Evolutionary conservation across 2,888 invertebrate genomes (phyloP).

Genomic region (Taenaris catops): DNA sequence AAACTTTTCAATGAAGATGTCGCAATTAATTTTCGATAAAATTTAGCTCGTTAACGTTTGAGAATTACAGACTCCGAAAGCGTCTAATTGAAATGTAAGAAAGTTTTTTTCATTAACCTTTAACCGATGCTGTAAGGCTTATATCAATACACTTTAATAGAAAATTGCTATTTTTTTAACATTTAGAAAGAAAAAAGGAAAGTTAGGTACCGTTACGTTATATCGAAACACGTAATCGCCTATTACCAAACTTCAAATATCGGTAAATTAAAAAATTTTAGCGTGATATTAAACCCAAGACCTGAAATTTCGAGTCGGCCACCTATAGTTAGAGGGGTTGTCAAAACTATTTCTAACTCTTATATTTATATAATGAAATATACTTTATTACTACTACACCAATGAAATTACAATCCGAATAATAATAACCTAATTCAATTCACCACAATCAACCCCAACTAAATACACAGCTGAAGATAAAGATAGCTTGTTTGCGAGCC

Average conservation of each 20-base stretch:
- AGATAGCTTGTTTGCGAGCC: constrained; percentile 13
- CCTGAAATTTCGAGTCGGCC: too few species aligned
- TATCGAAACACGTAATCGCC: too few species aligned
- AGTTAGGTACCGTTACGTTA: too few species aligned
- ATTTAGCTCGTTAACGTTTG: constrained; percentile 74
- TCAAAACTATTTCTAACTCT: too few species aligned
- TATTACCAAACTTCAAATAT: too few species aligned
- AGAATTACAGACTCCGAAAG: constrained; percentile 66
- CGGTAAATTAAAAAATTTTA: too few species aligned
- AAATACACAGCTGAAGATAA: constrained; percentile 8
- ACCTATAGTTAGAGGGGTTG: too few species aligned
- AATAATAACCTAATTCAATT: neutral
- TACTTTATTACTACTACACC: neutral
- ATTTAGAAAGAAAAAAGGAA: too few species aligned
- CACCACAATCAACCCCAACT: constrained; percentile 2
- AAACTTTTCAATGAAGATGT: constrained; percentile 75
- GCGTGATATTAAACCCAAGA: too few species aligned
- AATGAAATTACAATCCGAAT: neutral
- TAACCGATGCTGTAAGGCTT: constrained; percentile 16
- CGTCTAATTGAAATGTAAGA: constrained; percentile 65
- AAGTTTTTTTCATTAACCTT: constrained; percentile 70
- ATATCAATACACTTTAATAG: constrained; percentile 13
- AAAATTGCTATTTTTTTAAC: too few species aligned
- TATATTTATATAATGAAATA: too few species aligned
- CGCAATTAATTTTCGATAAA: constrained; percentile 78